Evolutionary conservation across 2,113 vertebrate species (phyloP).

Genomic region (Carassius gibelio): DNA sequence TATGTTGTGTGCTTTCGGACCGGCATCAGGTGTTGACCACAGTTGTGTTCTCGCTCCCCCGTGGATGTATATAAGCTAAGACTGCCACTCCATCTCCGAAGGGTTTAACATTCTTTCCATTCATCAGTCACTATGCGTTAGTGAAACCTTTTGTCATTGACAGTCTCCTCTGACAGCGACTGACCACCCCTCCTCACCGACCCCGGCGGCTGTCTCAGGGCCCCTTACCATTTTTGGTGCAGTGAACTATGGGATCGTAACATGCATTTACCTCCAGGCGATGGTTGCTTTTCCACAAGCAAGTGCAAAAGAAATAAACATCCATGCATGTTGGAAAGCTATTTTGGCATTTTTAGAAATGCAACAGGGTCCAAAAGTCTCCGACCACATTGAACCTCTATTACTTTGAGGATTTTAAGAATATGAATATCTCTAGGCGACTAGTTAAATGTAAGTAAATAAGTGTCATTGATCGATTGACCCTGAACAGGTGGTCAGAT

Average conservation of each 20-base stretch:
- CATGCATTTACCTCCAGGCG: background rate
- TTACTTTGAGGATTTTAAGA: background rate
- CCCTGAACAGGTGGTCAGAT: background rate
- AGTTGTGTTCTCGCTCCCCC: conserved; percentile 41
- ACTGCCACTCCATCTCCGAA: conserved; percentile 48
- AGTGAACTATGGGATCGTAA: background rate
- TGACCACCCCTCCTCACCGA: background rate
- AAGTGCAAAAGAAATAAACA: background rate
- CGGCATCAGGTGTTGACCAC: conserved; percentile 52
- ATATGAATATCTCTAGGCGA: background rate
- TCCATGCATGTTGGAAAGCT: too few species aligned
- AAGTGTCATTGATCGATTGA: background rate
- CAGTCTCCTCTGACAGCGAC: conserved; percentile 56
- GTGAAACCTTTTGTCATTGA: conserved; percentile 69
- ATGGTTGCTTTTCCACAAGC: background rate
- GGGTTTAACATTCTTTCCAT: conserved; percentile 79
- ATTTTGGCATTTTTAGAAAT: background rate
- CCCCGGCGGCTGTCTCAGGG: background rate
- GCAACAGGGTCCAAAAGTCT: background rate
- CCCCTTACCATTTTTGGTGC: conserved; percentile 49
- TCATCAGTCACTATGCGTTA: conserved; percentile 70
- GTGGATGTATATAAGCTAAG: conserved; percentile 35
- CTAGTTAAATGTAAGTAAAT: background rate
- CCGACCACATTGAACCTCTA: background rate
- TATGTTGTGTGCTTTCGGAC: background rate